phyloP scores from a whole-genome alignment of 2,888 invertebrate genomes.

The Amblyteles armatorius region DNA sequence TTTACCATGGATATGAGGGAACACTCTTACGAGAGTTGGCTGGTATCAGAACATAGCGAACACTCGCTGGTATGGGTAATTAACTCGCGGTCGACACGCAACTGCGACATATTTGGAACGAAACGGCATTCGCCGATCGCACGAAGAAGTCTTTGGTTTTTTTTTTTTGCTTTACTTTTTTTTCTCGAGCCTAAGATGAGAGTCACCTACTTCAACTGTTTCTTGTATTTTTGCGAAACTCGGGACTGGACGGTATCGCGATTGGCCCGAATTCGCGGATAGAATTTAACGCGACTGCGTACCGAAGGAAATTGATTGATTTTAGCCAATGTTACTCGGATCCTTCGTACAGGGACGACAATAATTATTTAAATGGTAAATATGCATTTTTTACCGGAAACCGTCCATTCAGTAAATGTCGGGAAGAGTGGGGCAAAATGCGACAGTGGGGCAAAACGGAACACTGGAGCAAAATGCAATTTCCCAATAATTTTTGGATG shows the following conservation, averaged over 20 bases:
- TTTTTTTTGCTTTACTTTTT: conserved; percentile 16
- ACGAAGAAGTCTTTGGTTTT: conserved; percentile 24
- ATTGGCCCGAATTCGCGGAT: not conserved
- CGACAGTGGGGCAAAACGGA: no score
- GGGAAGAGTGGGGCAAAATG: no score
- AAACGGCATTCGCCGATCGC: conserved; percentile 57
- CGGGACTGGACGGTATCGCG: not conserved
- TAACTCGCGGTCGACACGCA: conserved; percentile 60
- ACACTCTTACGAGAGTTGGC: not conserved
- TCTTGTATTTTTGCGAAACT: conserved; percentile 1
- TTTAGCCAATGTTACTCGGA: no score
- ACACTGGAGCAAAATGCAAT: no score
- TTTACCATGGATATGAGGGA: not conserved
- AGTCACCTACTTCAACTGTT: conserved; percentile 51
- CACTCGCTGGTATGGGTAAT: conserved; percentile 54
- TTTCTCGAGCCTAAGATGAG: conserved; percentile 30
- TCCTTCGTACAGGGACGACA: no score
- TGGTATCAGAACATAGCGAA: conserved; percentile 30
- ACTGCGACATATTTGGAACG: conserved; percentile 64
- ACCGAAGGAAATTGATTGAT: not conserved
- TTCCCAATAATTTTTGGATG: no score
- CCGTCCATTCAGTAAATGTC: no score
- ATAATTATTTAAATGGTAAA: no score
- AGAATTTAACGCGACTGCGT: not conserved
- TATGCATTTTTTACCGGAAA: no score